These are phyloP conservation scores for Misgurnus mizolepis DNA, from an alignment of 2,113 vertebrate species.

Conservation along the genomic window DNA sequence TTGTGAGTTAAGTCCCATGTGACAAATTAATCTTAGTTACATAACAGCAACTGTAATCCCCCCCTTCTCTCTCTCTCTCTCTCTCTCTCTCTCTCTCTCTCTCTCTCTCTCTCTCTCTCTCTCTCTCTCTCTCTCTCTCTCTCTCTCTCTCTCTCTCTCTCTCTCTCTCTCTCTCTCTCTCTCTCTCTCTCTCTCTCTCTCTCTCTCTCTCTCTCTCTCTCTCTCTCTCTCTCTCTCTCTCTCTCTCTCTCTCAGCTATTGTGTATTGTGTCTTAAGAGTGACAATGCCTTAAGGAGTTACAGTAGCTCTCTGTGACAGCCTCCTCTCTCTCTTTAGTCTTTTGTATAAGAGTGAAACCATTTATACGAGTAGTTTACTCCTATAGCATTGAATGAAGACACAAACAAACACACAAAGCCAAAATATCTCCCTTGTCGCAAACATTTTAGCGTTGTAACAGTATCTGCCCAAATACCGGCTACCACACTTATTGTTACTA, in stretches of 20 bases:
- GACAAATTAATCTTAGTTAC: neutral
- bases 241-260: neutral
- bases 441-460: too few relatives aligned
- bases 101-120: neutral
- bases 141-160: neutral
- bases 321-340: neutral
- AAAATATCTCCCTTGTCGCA: too few relatives aligned
- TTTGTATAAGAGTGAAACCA: neutral
- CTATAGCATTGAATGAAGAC: too few relatives aligned
- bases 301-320: constrained; percentile 1
- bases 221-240: neutral
- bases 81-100: neutral
- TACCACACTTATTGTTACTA: too few relatives aligned
- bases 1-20: neutral
- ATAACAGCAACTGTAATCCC: neutral
- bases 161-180: neutral
- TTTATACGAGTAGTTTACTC: neutral
- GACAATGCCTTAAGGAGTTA: constrained; percentile 1
- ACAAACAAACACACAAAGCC: too few relatives aligned
- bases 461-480: too few relatives aligned
- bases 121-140: neutral
- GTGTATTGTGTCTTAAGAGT: constrained; percentile 5
- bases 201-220: neutral
- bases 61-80: neutral
- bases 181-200: neutral